Conservation (phyloP, 2,888 invertebrate species). For the Capitulum mitella region DNA sequence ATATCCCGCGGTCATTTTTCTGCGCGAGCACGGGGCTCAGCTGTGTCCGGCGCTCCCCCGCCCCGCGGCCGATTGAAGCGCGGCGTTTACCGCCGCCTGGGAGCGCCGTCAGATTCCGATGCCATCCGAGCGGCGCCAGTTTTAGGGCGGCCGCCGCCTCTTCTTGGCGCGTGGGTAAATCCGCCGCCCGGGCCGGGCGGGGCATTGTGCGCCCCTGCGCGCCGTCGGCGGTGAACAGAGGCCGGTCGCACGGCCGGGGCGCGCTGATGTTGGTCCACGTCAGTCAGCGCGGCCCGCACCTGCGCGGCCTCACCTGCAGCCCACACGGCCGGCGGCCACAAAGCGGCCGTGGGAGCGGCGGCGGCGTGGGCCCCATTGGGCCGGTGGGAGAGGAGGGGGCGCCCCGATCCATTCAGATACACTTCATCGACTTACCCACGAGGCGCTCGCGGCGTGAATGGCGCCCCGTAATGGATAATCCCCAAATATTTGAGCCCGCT, state of each 20-base stretch:
- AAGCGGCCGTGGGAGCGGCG: background rate
- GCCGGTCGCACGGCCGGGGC: too few species aligned
- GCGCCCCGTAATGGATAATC: background rate
- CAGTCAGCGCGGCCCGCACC: too few species aligned
- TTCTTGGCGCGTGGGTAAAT: conserved; percentile 3
- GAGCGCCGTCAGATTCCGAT: too few species aligned
- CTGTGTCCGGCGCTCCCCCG: too few species aligned
- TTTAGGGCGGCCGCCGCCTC: background rate
- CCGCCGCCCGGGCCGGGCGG: background rate
- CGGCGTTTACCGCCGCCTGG: too few species aligned
- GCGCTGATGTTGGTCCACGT: too few species aligned
- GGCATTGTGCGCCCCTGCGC: background rate
- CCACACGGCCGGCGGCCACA: background rate
- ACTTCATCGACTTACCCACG: background rate
- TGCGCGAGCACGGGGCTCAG: too few species aligned
- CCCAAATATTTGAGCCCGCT: background rate
- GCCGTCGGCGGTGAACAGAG: too few species aligned
- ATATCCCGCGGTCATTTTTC: too few species aligned
- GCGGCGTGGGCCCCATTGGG: background rate
- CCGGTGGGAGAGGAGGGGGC: background rate
- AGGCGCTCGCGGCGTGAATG: background rate
- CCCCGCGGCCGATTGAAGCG: too few species aligned
- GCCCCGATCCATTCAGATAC: background rate
- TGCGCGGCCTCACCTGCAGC: too few species aligned
- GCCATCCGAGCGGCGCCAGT: background rate